Conservation (phyloP, 2,113 vertebrate genomes). For the Coptodon bakossiorum region DNA sequence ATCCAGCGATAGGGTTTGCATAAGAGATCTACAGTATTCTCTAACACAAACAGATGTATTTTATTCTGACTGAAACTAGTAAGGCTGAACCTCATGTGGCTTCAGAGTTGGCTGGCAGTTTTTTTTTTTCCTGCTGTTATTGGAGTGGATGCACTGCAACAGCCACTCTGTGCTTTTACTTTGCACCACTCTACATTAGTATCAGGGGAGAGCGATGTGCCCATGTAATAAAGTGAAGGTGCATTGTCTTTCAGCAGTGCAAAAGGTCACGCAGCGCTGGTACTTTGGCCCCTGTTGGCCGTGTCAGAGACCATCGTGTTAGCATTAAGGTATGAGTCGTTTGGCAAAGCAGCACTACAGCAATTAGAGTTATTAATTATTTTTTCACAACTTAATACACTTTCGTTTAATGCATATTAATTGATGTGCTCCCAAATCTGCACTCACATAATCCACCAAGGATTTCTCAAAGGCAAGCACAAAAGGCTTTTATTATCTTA, state of each 20-base stretch:
- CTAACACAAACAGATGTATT: slow-evolving; percentile 45
- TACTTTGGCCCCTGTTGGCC: neutral
- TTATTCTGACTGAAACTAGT: slow-evolving; percentile 2
- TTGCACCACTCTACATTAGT: neutral
- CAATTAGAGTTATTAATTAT: slow-evolving; percentile 68
- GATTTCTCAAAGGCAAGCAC: slow-evolving; percentile 69
- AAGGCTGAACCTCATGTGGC: neutral
- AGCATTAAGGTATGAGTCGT: slow-evolving; percentile 3
- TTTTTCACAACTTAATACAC: slow-evolving; percentile 66
- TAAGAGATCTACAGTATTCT: slow-evolving; percentile 44
- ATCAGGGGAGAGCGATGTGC: slow-evolving; percentile 2
- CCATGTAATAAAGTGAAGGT: slow-evolving; percentile 23
- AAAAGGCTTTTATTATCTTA: slow-evolving; percentile 70
- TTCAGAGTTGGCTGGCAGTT: neutral
- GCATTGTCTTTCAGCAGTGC: slow-evolving; percentile 13
- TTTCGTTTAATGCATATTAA: slow-evolving; percentile 71
- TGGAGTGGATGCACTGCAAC: slow-evolving; percentile 4
- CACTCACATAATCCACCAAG: slow-evolving; percentile 63
- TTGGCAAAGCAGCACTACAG: slow-evolving; percentile 12
- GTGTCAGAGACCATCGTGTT: slow-evolving; percentile 3
- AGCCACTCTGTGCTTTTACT: slow-evolving; percentile 11
- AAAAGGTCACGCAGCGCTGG: slow-evolving; percentile 38
- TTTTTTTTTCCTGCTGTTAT: neutral
- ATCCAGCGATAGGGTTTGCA: slow-evolving; percentile 30
- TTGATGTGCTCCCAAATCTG: slow-evolving; percentile 60